A percentile compares a stretch with the other conserved stretches of the same genome.
phyloP scores from a whole-genome alignment of 1,140 invertebrate species.

The Brachionus sp. region DNA sequence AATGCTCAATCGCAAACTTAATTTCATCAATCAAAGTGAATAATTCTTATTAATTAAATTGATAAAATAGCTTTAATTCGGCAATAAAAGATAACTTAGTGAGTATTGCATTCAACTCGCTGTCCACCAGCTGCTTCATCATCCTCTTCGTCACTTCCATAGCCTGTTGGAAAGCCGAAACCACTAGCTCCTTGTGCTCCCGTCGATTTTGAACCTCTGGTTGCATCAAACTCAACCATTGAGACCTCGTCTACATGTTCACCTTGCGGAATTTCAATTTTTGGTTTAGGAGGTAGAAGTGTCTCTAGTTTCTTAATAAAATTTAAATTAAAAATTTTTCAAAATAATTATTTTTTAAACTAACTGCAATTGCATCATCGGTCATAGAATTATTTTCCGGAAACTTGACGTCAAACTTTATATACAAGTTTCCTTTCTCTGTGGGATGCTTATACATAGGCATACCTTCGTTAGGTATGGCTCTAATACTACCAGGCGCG shows the following conservation, averaged over 20 bases:
- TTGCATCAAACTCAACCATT: conserved; percentile 40
- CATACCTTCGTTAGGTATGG: conserved; percentile 84
- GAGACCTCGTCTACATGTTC: conserved; percentile 45
- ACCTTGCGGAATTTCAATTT: conserved; percentile 39
- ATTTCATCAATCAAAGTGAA: background rate
- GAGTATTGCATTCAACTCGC: conserved; percentile 44
- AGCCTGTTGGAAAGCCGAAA: background rate
- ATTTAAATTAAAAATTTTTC: background rate
- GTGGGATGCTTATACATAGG: conserved; percentile 88
- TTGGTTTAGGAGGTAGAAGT: conserved; percentile 12
- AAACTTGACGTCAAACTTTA: conserved; percentile 83
- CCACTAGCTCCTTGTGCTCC: background rate
- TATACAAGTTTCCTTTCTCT: conserved; percentile 81
- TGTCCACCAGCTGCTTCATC: conserved; percentile 30
- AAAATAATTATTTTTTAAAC: background rate
- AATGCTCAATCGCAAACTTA: background rate
- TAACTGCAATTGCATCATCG: background rate
- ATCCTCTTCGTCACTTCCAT: conserved; percentile 18
- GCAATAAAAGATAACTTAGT: conserved; percentile 8
- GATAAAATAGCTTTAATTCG: background rate
- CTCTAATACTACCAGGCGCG: conserved; percentile 63
- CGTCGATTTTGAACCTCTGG: background rate
- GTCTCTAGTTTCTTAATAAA: conserved; percentile 34
- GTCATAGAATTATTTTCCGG: conserved; percentile 71
- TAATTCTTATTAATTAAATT: background rate